Evolutionary conservation across 2,888 invertebrate species (phyloP).

Genomic region (Eumacrocentrus americanus): DNA sequence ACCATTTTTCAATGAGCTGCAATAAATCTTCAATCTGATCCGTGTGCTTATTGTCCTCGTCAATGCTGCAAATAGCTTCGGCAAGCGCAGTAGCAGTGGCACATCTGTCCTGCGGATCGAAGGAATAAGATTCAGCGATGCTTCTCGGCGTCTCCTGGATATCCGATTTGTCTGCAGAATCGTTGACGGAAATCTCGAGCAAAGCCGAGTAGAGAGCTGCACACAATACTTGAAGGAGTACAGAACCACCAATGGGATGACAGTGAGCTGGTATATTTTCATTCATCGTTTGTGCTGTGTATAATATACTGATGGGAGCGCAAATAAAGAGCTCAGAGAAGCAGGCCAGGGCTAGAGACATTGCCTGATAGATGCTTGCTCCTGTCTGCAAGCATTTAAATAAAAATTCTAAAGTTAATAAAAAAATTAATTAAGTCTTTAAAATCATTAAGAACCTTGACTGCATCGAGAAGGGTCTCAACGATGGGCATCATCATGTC

Average conservation of each 20-base stretch:
- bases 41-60: constrained; percentile 81
- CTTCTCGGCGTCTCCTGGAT: constrained; percentile 17
- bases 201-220: constrained; percentile 72
- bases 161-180: constrained; percentile 16
- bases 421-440: too few species aligned
- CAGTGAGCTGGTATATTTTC: constrained; percentile 74
- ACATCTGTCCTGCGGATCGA: constrained; percentile 42
- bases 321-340: constrained; percentile 74
- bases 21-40: constrained; percentile 73
- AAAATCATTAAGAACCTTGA: too few species aligned
- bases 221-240: constrained; percentile 68
- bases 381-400: constrained; percentile 64
- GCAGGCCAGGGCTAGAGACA: constrained; percentile 75
- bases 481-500: constrained; percentile 71
- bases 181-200: constrained; percentile 35
- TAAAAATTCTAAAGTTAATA: neutral
- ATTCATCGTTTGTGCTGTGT: constrained; percentile 67
- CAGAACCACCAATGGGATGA: constrained; percentile 73
- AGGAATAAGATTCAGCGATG: constrained; percentile 37
- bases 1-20: constrained; percentile 49
- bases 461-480: constrained; percentile 72
- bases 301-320: constrained; percentile 67
- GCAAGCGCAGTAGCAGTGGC: constrained; percentile 71
- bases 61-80: constrained; percentile 79
- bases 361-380: constrained; percentile 81